A percentile compares a stretch with the other conserved stretches of the same genome.
Evolutionary conservation across 2,113 vertebrate genomes (phyloP).

Genomic region (Ivindomyrus marchei): DNA sequence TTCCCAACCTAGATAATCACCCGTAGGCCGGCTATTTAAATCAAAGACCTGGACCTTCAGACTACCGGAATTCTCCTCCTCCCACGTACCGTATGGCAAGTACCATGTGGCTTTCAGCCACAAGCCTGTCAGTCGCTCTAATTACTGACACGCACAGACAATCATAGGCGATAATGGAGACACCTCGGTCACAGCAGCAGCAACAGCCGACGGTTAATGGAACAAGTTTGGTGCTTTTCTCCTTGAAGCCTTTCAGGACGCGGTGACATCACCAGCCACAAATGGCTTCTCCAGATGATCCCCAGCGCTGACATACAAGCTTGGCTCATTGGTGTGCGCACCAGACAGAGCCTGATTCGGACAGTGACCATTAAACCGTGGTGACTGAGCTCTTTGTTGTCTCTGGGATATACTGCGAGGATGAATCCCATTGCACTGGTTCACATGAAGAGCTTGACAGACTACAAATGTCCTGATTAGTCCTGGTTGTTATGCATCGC

Average conservation of each 20-base stretch:
- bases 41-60: neutral
- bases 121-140: neutral
- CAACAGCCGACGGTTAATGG: neutral
- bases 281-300: neutral
- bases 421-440: neutral
- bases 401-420: neutral
- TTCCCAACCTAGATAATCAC: neutral
- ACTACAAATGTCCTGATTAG: neutral
- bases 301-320: neutral
- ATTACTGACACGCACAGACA: neutral
- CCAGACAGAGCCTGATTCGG: neutral
- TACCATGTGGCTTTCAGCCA: neutral
- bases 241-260: neutral
- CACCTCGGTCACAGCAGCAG: neutral
- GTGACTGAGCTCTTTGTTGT: neutral
- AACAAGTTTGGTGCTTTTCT: neutral
- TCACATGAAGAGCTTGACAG: neutral
- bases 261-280: neutral
- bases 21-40: neutral
- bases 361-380: neutral
- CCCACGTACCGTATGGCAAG: neutral
- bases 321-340: neutral
- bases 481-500: neutral
- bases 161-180: neutral
- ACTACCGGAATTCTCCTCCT: neutral